These are phyloP conservation scores for Pelobates fuscus DNA, from an alignment of 2,113 vertebrate genomes.

Conservation along the genomic window DNA sequence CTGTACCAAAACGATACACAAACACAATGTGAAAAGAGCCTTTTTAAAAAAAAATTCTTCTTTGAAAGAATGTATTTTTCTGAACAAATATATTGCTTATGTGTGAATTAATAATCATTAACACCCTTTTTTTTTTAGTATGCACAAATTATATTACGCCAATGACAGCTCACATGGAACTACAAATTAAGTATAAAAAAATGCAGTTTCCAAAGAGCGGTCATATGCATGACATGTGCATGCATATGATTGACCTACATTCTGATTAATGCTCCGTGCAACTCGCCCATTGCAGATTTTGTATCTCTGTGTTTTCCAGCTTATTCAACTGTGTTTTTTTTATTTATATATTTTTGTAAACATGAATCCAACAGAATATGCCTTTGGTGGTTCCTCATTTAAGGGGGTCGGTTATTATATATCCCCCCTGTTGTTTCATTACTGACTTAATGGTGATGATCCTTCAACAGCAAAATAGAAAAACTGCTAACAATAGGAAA, in stretches of 20 bases:
- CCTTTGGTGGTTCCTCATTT: background rate
- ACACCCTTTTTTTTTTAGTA: too few relatives aligned
- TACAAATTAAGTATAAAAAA: too few relatives aligned
- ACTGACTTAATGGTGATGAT: background rate
- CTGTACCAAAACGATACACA: too few relatives aligned
- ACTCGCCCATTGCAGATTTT: background rate
- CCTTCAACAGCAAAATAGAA: background rate
- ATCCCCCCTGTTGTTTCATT: background rate
- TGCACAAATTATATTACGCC: too few relatives aligned
- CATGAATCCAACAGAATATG: background rate
- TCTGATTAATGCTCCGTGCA: constrained; percentile 51
- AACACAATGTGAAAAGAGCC: too few relatives aligned
- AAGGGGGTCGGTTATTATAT: background rate
- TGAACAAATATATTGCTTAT: too few relatives aligned
- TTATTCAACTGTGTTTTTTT: background rate
- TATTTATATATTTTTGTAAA: background rate
- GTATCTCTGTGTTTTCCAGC: background rate
- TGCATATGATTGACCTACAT: constrained; percentile 75
- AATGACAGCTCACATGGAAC: too few relatives aligned
- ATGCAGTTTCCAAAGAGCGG: constrained; percentile 62
- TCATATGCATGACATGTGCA: constrained; percentile 60
- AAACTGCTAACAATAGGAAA: background rate
- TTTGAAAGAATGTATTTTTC: too few relatives aligned
- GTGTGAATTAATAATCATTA: too few relatives aligned
- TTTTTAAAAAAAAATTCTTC: too few relatives aligned